phyloP scores from a whole-genome alignment of 1,140 invertebrate genomes.

The Stenopsyche tienmushanensis region DNA sequence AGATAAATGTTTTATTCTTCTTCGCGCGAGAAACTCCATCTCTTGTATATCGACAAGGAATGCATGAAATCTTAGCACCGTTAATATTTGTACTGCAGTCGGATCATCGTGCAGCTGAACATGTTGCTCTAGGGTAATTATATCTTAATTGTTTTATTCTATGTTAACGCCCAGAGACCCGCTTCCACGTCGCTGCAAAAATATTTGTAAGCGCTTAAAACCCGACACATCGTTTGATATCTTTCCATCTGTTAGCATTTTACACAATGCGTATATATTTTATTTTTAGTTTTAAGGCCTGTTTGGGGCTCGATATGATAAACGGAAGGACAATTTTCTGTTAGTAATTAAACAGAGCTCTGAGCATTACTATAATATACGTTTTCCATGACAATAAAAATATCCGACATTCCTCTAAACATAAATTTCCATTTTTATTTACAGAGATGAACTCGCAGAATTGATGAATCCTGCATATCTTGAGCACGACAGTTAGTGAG shows the following conservation, averaged over 20 bases:
- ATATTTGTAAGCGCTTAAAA: too few species aligned
- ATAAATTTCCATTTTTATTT: constrained; percentile 39
- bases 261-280: too few species aligned
- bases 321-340: too few species aligned
- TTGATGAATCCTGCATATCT: constrained; percentile 62
- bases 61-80: constrained; percentile 75
- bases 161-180: too few species aligned
- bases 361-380: too few species aligned
- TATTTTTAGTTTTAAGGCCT: too few species aligned
- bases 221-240: too few species aligned
- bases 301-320: too few species aligned
- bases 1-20: constrained; percentile 44
- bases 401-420: neutral
- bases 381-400: too few species aligned
- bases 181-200: too few species aligned
- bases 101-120: constrained; percentile 62
- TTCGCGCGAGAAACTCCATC: constrained; percentile 68
- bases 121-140: constrained; percentile 26
- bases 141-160: neutral
- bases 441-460: constrained; percentile 56
- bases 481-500: constrained; percentile 71
- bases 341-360: too few species aligned
- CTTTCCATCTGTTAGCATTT: too few species aligned
- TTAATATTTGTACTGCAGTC: constrained; percentile 70
- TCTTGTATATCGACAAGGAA: constrained; percentile 72